Base-by-base conservation (phyloP, 2,113 vertebrate species). In the Mugil cephalus region DNA sequence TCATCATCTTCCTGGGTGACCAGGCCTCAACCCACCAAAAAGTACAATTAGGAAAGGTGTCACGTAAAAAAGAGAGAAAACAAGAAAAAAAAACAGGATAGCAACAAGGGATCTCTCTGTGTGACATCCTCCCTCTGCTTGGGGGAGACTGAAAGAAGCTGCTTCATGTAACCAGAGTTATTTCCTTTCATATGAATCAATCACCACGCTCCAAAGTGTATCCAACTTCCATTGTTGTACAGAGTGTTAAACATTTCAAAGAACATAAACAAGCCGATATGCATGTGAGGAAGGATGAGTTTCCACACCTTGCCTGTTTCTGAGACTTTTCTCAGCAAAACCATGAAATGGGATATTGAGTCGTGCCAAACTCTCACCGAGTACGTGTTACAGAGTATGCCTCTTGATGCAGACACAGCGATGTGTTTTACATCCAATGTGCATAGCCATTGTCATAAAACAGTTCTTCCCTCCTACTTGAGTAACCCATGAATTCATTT, bases 321-420 rank as follows among this genome's bases (percentile, higher is more conserved):
- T 66, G 45, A 61, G 18, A 36, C 64, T 48, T 71, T 81, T 82
- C 78, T 58, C 65, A 78, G 83, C 77, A 48, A 79, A 48, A 45
- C 85, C 83, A 79, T 87, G 74, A 89, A 85, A 87, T 85, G 56
- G 64, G 80, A 89, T 87, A 47, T 66, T 66, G 61, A 75, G 70
- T 71, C n/a, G 53, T 85, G 84, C 69, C 79, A 88, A 84, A 77
- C 54, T 61, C 24, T 12, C 4, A 24, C 36, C 51, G 1, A 50
- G 34, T 63, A n/a, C 55, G 36, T 71, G 38, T 52, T 43, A 43
- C 54, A 63, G 45, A 50, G 60, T 45, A 39, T 72, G 63, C 53
- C 56, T 78, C 71, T 66, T 77, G 48, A 77, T 77, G 40, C n/a
- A 4, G 52, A 6, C 40, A 51, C 19, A 30, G 8, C 48, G 8